These are phyloP conservation scores for Mormyrus proboscirostris DNA, from an alignment of 2,797 vertebrate species.

Conservation along the genomic window DNA sequence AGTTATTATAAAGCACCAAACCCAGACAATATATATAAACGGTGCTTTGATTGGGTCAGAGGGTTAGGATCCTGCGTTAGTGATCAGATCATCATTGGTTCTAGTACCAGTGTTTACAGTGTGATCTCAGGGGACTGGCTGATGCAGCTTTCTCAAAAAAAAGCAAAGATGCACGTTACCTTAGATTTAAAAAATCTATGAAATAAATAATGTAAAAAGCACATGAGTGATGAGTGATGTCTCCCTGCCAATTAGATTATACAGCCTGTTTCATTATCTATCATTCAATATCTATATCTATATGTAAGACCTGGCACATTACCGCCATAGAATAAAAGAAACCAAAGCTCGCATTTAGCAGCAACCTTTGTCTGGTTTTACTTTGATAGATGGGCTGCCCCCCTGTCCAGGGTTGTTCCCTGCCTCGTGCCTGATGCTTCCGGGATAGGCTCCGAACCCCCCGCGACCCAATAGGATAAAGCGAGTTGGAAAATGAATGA, in stretches of 20 bases:
- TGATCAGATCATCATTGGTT: not conserved
- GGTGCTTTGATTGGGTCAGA: not conserved
- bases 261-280: not conserved
- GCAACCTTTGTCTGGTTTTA: not conserved
- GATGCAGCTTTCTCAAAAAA: not conserved
- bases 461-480: no score
- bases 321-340: not conserved
- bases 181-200: not conserved
- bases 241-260: not conserved
- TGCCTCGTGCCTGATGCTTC: no score
- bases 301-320: not conserved
- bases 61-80: not conserved
- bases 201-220: not conserved
- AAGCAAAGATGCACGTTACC: not conserved
- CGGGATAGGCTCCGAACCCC: no score
- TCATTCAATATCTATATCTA: no score
- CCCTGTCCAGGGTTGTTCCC: no score
- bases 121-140: not conserved
- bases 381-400: not conserved
- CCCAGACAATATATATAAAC: not conserved
- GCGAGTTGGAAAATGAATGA: no score
- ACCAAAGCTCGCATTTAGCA: not conserved
- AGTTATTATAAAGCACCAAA: not conserved
- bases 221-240: not conserved
- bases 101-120: not conserved